These are phyloP conservation scores for Saturnia pavonia DNA, from an alignment of 2,888 invertebrate species.

Conservation along the genomic window DNA sequence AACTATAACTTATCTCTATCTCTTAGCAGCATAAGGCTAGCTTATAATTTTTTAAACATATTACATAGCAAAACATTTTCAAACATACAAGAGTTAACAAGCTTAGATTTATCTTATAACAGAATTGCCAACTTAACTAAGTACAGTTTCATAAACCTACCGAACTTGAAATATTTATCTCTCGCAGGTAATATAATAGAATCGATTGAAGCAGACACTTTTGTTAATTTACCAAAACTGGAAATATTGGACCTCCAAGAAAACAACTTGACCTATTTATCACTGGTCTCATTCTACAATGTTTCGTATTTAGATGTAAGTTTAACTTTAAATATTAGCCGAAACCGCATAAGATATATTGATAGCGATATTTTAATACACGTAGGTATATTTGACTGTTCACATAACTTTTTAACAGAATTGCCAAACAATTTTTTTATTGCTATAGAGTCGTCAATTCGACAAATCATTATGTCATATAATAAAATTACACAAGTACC, in stretches of 20 bases:
- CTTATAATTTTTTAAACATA: slow-evolving; percentile 89
- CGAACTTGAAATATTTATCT: slow-evolving; percentile 90
- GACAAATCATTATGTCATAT: slow-evolving; percentile 87
- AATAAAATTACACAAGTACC: slow-evolving; percentile 88
- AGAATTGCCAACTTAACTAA: slow-evolving; percentile 86
- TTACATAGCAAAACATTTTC: slow-evolving; percentile 87
- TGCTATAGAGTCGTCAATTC: slow-evolving; percentile 83
- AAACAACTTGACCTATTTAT: slow-evolving; percentile 87
- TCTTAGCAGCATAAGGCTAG: slow-evolving; percentile 89
- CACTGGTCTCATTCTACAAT: slow-evolving; percentile 85
- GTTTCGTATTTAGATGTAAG: slow-evolving; percentile 84
- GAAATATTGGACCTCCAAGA: slow-evolving; percentile 90
- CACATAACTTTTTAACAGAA: slow-evolving; percentile 84
- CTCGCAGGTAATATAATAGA: slow-evolving; percentile 91
- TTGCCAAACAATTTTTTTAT: slow-evolving; percentile 85
- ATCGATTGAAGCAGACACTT: slow-evolving; percentile 87
- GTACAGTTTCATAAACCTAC: slow-evolving; percentile 89
- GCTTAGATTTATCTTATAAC: slow-evolving; percentile 90
- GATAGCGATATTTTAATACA: slow-evolving; percentile 79
- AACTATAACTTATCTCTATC: slow-evolving; percentile 86
- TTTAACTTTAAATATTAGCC: slow-evolving; percentile 89
- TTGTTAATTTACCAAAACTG: slow-evolving; percentile 88
- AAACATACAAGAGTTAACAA: slow-evolving; percentile 87
- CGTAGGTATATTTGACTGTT: slow-evolving; percentile 86
- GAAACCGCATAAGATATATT: slow-evolving; percentile 82